phyloP scores from a whole-genome alignment of 2,888 invertebrate species.

The Drosophila phalerata region DNA sequence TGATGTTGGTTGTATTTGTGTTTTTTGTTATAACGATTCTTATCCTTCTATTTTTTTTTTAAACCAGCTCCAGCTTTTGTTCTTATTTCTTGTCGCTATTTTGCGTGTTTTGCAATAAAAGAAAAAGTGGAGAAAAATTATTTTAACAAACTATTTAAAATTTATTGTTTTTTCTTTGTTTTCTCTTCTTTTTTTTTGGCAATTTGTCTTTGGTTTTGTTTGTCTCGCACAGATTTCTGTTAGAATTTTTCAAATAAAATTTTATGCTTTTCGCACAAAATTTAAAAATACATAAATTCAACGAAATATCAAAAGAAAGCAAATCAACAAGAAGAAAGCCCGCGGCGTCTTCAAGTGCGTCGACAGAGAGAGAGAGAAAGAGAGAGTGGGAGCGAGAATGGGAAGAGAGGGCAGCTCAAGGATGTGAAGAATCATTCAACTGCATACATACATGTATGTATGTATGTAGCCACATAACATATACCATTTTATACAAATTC shows the following conservation, averaged over 20 bases:
- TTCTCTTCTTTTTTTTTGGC: too few relatives aligned
- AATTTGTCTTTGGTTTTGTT: constrained; percentile 46
- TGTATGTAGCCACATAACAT: constrained; percentile 33
- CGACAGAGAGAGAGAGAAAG: constrained; percentile 24
- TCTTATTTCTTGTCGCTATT: constrained; percentile 66
- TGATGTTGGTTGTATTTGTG: constrained; percentile 66
- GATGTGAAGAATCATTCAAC: constrained; percentile 49
- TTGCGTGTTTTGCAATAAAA: constrained; percentile 30
- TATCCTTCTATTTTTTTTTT: constrained; percentile 52
- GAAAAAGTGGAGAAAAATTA: constrained; percentile 52
- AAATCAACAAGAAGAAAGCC: constrained; percentile 34
- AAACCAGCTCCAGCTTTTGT: constrained; percentile 73
- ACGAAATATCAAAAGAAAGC: constrained; percentile 39
- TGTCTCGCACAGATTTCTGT: constrained; percentile 43
- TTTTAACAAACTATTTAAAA: constrained; percentile 46
- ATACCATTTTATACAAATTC: constrained; percentile 38
- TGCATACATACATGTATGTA: constrained; percentile 5
- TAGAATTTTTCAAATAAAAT: constrained; percentile 26
- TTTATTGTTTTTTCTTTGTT: constrained; percentile 31
- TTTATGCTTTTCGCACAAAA: constrained; percentile 60
- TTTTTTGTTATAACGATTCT: constrained; percentile 63
- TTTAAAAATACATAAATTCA: constrained; percentile 73
- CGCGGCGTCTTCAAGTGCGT: constrained; percentile 51
- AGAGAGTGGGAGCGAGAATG: constrained; percentile 21
- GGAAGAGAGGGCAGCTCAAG: constrained; percentile 34